Evolutionary conservation across 30 jellyfish, hydroid and myxozoan genomes (phyloP).

Genomic region (Hydractinia symbiolongicarpus): DNA sequence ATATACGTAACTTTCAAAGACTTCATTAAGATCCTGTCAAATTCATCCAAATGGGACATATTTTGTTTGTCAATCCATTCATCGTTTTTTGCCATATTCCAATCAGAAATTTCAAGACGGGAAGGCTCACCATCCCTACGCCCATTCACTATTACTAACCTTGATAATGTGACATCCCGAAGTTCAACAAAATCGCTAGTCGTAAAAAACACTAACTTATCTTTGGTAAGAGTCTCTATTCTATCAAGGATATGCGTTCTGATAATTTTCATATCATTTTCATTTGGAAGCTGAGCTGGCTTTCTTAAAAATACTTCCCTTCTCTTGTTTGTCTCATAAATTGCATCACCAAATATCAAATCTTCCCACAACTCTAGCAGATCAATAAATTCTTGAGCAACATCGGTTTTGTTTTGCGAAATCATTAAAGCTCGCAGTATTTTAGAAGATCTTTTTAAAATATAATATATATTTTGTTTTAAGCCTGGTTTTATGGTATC

Average conservation of each 20-base stretch:
- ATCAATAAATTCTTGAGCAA: slow-evolving; percentile 18
- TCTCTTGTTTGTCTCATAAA: slow-evolving; percentile 11
- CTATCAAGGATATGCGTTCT: too few relatives aligned
- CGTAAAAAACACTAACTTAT: slow-evolving; percentile 16
- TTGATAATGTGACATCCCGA: slow-evolving; percentile 19
- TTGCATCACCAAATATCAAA: slow-evolving; percentile 31
- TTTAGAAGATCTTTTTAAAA: slow-evolving; percentile 22
- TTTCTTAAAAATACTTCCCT: slow-evolving; percentile 2
- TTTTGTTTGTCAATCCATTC: too few relatives aligned
- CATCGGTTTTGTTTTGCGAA: not conserved
- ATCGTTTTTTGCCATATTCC: too few relatives aligned
- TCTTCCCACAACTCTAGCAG: slow-evolving; percentile 17
- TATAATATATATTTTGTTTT: slow-evolving; percentile 15
- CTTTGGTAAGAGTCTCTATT: slow-evolving; percentile 1
- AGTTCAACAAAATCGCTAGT: slow-evolving; percentile 22
- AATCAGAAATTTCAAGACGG: too few relatives aligned
- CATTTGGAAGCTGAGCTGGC: slow-evolving; percentile 24
- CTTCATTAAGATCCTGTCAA: too few relatives aligned
- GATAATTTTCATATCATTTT: slow-evolving; percentile 14
- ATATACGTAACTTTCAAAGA: too few relatives aligned
- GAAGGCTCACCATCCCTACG: too few relatives aligned
- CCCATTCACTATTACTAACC: slow-evolving; percentile 21
- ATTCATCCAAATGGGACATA: too few relatives aligned
- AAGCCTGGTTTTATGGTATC: slow-evolving; percentile 27
- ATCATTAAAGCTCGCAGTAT: not conserved